Evolutionary conservation across 2,797 vertebrate species (phyloP).

Genomic region (Arctocebus calabarensis): DNA sequence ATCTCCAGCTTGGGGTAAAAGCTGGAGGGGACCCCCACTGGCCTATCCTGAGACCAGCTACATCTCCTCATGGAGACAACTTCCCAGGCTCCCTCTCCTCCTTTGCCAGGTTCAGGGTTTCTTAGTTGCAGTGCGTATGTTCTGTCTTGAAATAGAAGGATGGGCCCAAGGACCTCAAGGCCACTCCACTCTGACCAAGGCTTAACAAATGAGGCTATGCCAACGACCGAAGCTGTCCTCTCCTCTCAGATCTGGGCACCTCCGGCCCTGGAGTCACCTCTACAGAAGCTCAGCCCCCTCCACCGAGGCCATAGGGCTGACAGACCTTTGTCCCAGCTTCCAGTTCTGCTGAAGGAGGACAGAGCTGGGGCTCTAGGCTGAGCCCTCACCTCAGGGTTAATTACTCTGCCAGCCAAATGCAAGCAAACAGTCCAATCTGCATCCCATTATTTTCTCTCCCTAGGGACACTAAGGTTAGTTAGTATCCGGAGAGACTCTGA

Average conservation of each 20-base stretch:
- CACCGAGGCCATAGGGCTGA: fast-evolving
- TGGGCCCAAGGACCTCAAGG: not conserved
- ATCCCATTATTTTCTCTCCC: not conserved
- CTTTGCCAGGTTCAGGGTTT: not conserved
- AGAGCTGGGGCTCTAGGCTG: not conserved
- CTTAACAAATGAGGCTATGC: not conserved
- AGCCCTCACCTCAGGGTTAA: not conserved
- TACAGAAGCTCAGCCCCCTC: not conserved
- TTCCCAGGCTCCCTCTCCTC: fast-evolving
- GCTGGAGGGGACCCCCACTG: not conserved
- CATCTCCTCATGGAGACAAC: not conserved
- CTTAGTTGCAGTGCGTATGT: not conserved
- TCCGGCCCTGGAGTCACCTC: not conserved
- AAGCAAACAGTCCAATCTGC: not conserved
- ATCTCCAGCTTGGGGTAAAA: not conserved
- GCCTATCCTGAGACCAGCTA: not conserved
- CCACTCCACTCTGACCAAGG: not conserved
- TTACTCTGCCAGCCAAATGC: not conserved
- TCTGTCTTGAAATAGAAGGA: not conserved
- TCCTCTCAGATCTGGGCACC: not conserved
- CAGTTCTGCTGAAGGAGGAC: not conserved
- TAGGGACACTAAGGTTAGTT: not conserved
- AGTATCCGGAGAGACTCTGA: not conserved
- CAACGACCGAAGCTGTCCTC: not conserved
- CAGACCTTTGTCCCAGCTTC: not conserved